phyloP scores from a whole-genome alignment of 2,113 vertebrate genomes.

The Rhinopithecus roxellana region DNA sequence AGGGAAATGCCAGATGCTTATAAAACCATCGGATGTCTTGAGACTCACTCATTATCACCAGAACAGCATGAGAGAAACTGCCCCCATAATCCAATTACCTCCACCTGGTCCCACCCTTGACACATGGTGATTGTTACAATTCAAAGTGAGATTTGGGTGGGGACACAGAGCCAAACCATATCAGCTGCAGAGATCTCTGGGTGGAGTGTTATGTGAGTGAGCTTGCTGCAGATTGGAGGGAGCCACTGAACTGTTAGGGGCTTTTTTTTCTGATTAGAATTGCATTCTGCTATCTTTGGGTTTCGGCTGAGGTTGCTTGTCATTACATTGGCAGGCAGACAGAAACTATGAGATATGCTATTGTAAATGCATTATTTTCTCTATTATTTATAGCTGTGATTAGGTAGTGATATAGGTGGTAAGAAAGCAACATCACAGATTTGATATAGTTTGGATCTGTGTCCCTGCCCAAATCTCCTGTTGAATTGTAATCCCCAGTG shows the following conservation, averaged over 20 bases:
- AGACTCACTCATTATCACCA: too few species aligned
- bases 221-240: not conserved
- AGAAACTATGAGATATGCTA: rapidly evolving
- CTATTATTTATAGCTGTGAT: not conserved
- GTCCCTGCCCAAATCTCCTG: too few species aligned
- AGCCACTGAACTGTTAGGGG: not conserved
- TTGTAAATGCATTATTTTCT: not conserved
- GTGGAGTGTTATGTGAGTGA: rapidly evolving
- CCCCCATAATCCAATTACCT: too few species aligned
- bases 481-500: too few species aligned
- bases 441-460: too few species aligned
- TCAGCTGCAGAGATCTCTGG: not conserved
- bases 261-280: not conserved
- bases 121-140: too few species aligned
- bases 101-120: too few species aligned
- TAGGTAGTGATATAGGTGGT: rapidly evolving
- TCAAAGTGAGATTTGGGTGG: too few species aligned
- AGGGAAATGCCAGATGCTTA: too few species aligned
- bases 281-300: not conserved
- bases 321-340: not conserved
- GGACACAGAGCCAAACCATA: not conserved
- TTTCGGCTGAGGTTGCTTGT: not conserved
- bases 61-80: too few species aligned
- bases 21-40: too few species aligned
- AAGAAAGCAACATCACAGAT: not conserved